Percentiles rank a stretch among this genome's conserved stretches.
Conservation (phyloP, 2,797 vertebrate genomes). For the Staurois parvus region DNA sequence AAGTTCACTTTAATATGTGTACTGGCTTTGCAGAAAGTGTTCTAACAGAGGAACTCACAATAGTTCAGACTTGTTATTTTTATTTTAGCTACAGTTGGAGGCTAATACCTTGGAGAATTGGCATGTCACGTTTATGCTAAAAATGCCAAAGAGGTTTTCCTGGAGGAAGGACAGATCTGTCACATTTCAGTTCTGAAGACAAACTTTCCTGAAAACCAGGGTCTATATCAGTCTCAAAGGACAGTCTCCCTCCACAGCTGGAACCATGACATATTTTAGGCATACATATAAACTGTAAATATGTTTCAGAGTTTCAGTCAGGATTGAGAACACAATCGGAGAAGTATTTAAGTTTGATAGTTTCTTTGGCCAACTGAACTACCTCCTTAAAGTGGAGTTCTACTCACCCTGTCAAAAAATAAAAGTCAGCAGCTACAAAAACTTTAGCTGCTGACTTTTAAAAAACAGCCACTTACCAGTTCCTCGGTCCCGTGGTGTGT, state of each 20-base stretch:
- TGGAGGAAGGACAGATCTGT: conserved; percentile 1
- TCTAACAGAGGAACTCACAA: background rate
- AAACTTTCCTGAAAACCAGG: conserved; percentile 19
- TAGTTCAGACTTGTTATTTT: background rate
- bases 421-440: too few species aligned
- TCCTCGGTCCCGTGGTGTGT: too few species aligned
- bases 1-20: background rate
- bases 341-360: background rate
- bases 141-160: background rate
- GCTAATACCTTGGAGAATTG: background rate
- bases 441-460: too few species aligned
- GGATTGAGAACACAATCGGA: background rate
- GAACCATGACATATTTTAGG: conserved; percentile 4
- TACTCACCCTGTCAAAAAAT: too few species aligned
- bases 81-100: background rate
- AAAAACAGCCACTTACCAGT: too few species aligned
- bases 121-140: background rate
- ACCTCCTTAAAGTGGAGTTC: too few species aligned
- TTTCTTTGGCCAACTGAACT: too few species aligned
- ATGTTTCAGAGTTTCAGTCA: background rate
- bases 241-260: background rate
- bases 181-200: conserved; percentile 18
- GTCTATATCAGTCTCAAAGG: background rate
- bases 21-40: background rate
- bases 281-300: background rate